Conservation (phyloP, 2,797 vertebrate genomes). For the Mus caroli region DNA sequence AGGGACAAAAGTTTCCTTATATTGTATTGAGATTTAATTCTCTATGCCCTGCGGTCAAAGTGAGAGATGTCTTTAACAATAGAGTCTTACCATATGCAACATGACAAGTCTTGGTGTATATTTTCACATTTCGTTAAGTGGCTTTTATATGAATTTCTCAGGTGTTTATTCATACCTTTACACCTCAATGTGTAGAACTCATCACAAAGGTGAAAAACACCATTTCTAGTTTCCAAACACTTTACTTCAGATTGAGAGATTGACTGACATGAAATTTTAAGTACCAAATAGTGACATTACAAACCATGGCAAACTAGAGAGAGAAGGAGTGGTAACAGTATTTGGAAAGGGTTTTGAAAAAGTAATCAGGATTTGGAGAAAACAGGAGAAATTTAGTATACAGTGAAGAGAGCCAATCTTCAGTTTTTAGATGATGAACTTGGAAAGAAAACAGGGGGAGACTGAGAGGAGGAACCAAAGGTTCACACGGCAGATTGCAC, state of each 20-base stretch:
- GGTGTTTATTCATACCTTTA: background rate
- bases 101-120: background rate
- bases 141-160: background rate
- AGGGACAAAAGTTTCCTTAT: background rate
- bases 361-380: background rate
- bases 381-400: background rate
- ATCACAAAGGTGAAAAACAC: background rate
- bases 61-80: background rate
- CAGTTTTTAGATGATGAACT: background rate
- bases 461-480: background rate
- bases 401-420: background rate
- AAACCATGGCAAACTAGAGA: background rate
- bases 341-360: conserved; percentile 35
- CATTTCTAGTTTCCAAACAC: background rate
- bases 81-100: background rate
- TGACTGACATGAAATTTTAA: background rate
- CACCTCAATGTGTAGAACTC: background rate
- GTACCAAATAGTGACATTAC: background rate
- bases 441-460: background rate
- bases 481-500: background rate
- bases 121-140: background rate
- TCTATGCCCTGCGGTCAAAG: background rate
- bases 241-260: background rate
- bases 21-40: background rate
- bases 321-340: background rate